Evolutionary conservation across 2,797 vertebrate genomes (phyloP).

Genomic region (Cyprinodon diabolis): DNA sequence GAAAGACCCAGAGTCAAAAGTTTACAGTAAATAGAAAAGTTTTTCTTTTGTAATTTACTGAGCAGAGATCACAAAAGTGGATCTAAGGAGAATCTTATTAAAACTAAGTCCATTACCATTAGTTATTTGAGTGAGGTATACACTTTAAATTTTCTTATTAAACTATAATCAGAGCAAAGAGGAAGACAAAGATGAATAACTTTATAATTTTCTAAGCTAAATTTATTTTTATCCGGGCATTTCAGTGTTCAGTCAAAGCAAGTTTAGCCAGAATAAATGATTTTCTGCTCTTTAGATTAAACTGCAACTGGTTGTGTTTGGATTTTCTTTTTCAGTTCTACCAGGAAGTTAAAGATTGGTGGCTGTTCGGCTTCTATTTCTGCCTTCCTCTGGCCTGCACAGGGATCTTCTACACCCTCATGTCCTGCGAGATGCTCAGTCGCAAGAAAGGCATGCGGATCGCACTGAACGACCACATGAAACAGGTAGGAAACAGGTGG

Average conservation of each 20-base stretch:
- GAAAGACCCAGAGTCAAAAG: neutral
- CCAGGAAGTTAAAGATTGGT: constrained; percentile 87
- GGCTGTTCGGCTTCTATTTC: constrained; percentile 92
- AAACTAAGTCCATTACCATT: neutral
- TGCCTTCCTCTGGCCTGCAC: constrained; percentile 90
- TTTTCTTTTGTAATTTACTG: neutral
- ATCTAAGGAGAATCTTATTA: neutral
- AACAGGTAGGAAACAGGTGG: constrained; percentile 76
- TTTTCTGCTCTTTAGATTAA: neutral
- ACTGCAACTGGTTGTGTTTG: neutral
- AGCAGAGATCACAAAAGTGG: neutral
- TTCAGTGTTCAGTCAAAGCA: neutral
- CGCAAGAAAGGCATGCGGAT: constrained; percentile 89
- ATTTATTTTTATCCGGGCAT: neutral
- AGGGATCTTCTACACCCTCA: constrained; percentile 89
- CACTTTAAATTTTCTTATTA: neutral
- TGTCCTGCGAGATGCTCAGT: constrained; percentile 91
- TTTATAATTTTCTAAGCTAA: no score
- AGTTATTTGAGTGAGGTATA: neutral
- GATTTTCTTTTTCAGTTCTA: constrained; percentile 79
- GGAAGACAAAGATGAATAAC: no score
- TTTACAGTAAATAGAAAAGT: neutral
- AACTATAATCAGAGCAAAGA: no score
- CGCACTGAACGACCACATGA: constrained; percentile 91
- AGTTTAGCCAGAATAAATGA: neutral